phyloP scores from a whole-genome alignment of 2,888 invertebrate genomes.

The Julus scandinavius region DNA sequence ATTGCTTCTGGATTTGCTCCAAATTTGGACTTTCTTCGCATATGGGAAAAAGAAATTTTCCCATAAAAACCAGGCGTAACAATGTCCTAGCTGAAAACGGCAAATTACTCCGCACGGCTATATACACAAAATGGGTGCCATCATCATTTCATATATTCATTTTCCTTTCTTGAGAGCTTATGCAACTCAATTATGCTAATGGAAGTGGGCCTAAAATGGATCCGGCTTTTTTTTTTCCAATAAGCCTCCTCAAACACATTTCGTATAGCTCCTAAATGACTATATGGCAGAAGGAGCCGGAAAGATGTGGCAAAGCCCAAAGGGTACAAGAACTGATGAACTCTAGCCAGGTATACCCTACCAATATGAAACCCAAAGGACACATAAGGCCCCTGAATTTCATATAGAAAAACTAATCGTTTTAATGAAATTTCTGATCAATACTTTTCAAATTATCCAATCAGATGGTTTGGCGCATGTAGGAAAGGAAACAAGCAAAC shows the following conservation, averaged over 20 bases:
- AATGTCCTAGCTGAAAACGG: conserved; percentile 29
- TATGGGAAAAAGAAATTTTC: neutral
- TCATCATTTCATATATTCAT: conserved; percentile 42
- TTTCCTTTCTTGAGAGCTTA: conserved; percentile 39
- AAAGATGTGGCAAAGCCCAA: conserved; percentile 3
- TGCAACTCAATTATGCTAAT: conserved; percentile 42
- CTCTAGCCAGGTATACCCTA: neutral
- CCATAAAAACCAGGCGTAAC: conserved; percentile 39
- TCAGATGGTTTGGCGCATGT: neutral
- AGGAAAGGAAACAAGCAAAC: neutral
- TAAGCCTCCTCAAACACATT: conserved; percentile 10
- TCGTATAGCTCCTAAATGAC: conserved; percentile 17
- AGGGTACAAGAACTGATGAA: neutral
- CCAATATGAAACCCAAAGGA: conserved; percentile 10
- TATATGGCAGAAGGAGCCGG: conserved; percentile 27
- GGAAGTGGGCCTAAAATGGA: conserved; percentile 39
- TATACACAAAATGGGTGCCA: conserved; percentile 30
- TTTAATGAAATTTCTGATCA: conserved; percentile 29
- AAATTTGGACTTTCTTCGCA: conserved; percentile 10
- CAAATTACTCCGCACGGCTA: conserved; percentile 22
- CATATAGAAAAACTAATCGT: conserved; percentile 14
- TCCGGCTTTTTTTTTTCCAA: conserved; percentile 33
- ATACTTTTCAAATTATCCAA: conserved; percentile 27
- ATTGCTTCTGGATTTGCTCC: conserved; percentile 34
- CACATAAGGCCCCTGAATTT: conserved; percentile 23